These are phyloP conservation scores for Corella eumyota DNA, from an alignment of 23 tunicate species.

Conservation along the genomic window DNA sequence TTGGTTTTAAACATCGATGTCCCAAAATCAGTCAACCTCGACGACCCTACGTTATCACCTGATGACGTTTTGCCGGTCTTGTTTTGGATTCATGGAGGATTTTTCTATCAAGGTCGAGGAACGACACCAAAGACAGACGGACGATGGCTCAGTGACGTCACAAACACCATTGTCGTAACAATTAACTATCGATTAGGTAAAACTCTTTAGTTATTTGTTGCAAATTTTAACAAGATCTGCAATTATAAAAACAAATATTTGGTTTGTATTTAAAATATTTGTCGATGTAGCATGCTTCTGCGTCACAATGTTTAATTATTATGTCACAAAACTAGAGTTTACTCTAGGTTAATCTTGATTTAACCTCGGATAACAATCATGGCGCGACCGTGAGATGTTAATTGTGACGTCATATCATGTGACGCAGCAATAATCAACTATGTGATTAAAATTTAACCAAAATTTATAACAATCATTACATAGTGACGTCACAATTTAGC, in stretches of 20 bases:
- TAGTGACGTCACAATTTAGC: too few species aligned
- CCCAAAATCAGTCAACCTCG: constrained; percentile 23
- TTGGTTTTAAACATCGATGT: constrained; percentile 39
- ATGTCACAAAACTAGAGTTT: too few species aligned
- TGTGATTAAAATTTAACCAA: too few species aligned
- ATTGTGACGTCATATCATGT: too few species aligned
- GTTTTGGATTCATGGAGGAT: constrained; percentile 62
- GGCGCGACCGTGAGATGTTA: too few species aligned
- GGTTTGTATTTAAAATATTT: too few species aligned
- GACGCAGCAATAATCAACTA: too few species aligned
- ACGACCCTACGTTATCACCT: constrained; percentile 17
- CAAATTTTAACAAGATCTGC: neutral
- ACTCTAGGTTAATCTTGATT: too few species aligned
- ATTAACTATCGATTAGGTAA: constrained; percentile 55
- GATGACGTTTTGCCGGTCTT: constrained; percentile 35
- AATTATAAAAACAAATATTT: neutral
- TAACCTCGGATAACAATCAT: too few species aligned
- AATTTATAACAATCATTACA: too few species aligned
- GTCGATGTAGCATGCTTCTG: too few species aligned
- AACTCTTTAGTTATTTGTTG: neutral
- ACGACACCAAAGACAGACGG: constrained; percentile 40
- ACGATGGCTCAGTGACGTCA: constrained; percentile 24
- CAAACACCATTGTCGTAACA: constrained; percentile 34
- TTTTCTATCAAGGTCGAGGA: constrained; percentile 42
- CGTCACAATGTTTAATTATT: too few species aligned